Percentiles rank a stretch among this genome's conserved stretches.
These are phyloP conservation scores for Creontiades dilutus DNA, from an alignment of 2,888 invertebrate genomes.

Conservation along the genomic window DNA sequence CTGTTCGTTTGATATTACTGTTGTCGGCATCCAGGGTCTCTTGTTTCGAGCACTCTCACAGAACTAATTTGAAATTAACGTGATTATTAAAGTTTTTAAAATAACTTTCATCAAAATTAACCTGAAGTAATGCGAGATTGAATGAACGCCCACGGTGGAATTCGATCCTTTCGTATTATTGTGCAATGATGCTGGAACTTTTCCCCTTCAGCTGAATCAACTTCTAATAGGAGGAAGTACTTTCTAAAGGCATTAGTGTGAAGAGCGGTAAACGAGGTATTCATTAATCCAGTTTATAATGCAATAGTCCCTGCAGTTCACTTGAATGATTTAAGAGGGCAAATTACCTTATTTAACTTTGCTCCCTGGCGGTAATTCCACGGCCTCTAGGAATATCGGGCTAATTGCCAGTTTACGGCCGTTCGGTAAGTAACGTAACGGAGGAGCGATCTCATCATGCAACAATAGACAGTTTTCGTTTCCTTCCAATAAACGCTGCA, in stretches of 20 bases:
- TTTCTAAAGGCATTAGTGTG: neutral
- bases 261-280: constrained; percentile 26
- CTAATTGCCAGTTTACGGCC: constrained; percentile 15
- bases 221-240: neutral
- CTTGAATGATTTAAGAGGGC: constrained; percentile 20
- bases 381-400: neutral
- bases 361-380: constrained; percentile 10
- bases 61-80: too few species aligned
- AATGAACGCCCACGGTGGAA: too few species aligned
- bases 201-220: neutral
- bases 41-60: too few species aligned
- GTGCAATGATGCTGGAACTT: neutral
- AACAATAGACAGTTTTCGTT: too few species aligned
- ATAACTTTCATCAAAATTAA: too few species aligned
- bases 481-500: too few species aligned
- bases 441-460: too few species aligned
- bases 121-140: too few species aligned
- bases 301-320: constrained; percentile 6
- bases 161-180: neutral
- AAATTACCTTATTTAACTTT: constrained; percentile 39
- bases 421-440: neutral
- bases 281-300: constrained; percentile 22
- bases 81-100: too few species aligned
- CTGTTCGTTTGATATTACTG: too few species aligned
- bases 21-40: too few species aligned